Base-by-base conservation (phyloP, 2,888 invertebrate species). In the Andrena marginata region DNA sequence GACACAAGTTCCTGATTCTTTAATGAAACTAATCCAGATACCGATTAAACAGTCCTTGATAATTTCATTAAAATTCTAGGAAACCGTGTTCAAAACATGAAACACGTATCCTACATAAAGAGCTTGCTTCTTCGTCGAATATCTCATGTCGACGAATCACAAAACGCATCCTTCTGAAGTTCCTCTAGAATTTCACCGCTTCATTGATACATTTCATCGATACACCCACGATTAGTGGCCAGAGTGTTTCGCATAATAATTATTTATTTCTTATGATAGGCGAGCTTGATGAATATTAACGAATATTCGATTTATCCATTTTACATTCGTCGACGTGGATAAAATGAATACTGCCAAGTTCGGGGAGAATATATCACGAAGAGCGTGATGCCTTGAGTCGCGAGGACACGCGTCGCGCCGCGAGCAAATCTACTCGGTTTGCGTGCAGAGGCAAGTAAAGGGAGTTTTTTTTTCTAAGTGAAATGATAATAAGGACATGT, bases 1-100 rank as follows among this genome's bases (percentile, higher is more conserved):
- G 26, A 33, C 65, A 56, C 67, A n/a, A 54, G 10, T 72, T 62
- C 48, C 67, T 79, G 60, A 65, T 20, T 72, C 62, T 80, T 31
- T 35, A 35, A 80, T 49, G 71, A 63, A 62, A 63, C 10, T 13
- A 26, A 63, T 26, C 26, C 10, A 10, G 56, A 23, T 48, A 51
- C 35, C 10, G 3, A 49, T 33, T 33, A 13, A 10, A 13, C 20
- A 13, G 10, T 7, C 16, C 7, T 23, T 62, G 49, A 13, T 62
- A n/a, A 31, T 67, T 67, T 71, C 65, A 35, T 72, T 35, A 54
- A 35, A 80, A 72, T 31, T 13, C 23, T 56, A 63, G 67, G 20
- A 33, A 72, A 20, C 48, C 7, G 62, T 62, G 62, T 62, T 67
- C 1, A 2, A 48, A 31, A 29, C n/a, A 35, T 0, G 42, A 13